phyloP scores from a whole-genome alignment of 2,888 invertebrate species.

The Latheticus oryzae region DNA sequence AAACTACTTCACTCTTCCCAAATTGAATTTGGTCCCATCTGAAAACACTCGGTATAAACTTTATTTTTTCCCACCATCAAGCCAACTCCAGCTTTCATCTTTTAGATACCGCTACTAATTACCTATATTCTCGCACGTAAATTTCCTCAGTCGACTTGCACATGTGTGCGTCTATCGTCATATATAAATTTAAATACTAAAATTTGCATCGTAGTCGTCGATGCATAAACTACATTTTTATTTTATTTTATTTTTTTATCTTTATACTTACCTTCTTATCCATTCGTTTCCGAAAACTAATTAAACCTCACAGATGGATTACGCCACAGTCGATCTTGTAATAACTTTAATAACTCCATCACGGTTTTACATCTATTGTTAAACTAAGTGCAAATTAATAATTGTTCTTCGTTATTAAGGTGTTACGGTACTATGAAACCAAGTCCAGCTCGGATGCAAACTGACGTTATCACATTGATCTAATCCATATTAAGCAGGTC shows the following conservation, averaged over 20 bases:
- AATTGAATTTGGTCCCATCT: too few species aligned
- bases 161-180: conserved; percentile 1
- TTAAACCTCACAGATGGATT: conserved; percentile 20
- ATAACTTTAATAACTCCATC: conserved; percentile 36
- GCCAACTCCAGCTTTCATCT: too few species aligned
- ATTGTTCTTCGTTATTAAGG: conserved; percentile 37
- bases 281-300: conserved; percentile 9
- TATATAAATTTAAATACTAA: too few species aligned
- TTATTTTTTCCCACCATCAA: too few species aligned
- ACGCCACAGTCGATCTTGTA: conserved; percentile 23
- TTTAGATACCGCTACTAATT: conserved; percentile 58
- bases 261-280: conserved; percentile 10
- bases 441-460: conserved; percentile 39
- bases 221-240: too few species aligned
- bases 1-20: too few species aligned
- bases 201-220: too few species aligned
- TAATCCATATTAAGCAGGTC: conserved; percentile 39
- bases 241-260: not conserved
- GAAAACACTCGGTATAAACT: too few species aligned
- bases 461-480: conserved; percentile 41
- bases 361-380: conserved; percentile 30
- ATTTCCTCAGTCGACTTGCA: conserved; percentile 16
- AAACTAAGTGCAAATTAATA: conserved; percentile 32
- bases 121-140: conserved; percentile 48
- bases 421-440: conserved; percentile 36